Base-by-base conservation (phyloP, 2,797 vertebrate genomes). In the Podarcis siculus region DNA sequence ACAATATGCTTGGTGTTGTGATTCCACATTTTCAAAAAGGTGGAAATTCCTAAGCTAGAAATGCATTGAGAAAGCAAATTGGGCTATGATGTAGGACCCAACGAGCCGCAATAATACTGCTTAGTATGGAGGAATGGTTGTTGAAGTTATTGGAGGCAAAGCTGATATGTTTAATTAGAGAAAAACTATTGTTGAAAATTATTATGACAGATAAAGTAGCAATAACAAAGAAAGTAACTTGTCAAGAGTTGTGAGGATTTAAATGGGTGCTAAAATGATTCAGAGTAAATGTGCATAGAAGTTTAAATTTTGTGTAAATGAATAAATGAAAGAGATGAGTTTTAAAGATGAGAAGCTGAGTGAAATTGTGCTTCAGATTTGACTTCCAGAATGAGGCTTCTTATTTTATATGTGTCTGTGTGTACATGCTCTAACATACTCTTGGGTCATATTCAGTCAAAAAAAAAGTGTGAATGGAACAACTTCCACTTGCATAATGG, bases 11-110 rank as follows among this genome's bases (percentile, higher is more conserved):
- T 80, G 39, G 5, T 5, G 81, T 80, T 9, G 13, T 42, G 42
- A 73, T 78, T 67, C 66, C 69, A 87, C 66, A 79, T 32, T 2
- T 78, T 3, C 3, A 87, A 64, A 87, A 64, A 88, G 45, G 82
- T n/a, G 39, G 82, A 49, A 25, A 79, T 67, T 55, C 30, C 15
- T 5, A 79, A 90, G 25, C 67, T 71, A 81, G 83, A 19, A 67
- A 2, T 55, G 84, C 55, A 86, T 4, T 5, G 2, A 55, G n/a
- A 21, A 49, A 10, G 71, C 79, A 72, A 69, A 86, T 17, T 67
- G 49, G 67, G 73, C 71, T 71, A 27, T 89, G 83, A 90, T 8
- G 71, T 8, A 76, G 12, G 32, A 19, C 39, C 8, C 7, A 39
- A 15, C 58, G 21, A 17, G n/a, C 19, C 9, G 79, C 78, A 73